Evolutionary conservation across 2,888 invertebrate species (phyloP).

Genomic region (Clunio marinus): DNA sequence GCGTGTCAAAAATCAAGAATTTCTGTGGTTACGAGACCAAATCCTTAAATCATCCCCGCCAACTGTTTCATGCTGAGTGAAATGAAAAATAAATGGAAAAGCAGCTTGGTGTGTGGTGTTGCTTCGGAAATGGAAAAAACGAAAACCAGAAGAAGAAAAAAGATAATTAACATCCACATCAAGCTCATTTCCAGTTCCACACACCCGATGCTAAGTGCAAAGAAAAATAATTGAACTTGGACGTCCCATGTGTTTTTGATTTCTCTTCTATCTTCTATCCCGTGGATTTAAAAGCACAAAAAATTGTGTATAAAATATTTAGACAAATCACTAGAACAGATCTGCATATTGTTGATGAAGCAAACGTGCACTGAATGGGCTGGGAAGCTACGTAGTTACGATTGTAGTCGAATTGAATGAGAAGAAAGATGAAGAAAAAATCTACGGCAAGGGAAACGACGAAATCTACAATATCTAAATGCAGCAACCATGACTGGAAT

Average conservation of each 20-base stretch:
- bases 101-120: background rate
- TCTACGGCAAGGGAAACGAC: background rate
- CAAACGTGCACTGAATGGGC: background rate
- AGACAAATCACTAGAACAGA: background rate
- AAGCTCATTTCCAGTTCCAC: too few species aligned
- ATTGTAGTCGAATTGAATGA: too few species aligned
- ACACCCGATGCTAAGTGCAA: background rate
- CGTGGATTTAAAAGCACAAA: background rate
- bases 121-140: background rate
- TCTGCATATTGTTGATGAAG: background rate
- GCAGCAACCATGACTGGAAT: conserved; percentile 24
- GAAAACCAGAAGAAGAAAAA: too few species aligned
- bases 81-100: background rate
- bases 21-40: too few species aligned
- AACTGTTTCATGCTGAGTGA: background rate
- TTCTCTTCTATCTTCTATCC: background rate
- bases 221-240: background rate
- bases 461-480: background rate
- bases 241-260: background rate
- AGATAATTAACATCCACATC: conserved; percentile 4
- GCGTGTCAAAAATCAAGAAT: too few species aligned
- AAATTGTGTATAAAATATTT: background rate
- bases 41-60: background rate
- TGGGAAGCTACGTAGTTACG: too few species aligned
- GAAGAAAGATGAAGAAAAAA: background rate